phyloP scores from a whole-genome alignment of 2,888 invertebrate species.

The Ophion ellenae region DNA sequence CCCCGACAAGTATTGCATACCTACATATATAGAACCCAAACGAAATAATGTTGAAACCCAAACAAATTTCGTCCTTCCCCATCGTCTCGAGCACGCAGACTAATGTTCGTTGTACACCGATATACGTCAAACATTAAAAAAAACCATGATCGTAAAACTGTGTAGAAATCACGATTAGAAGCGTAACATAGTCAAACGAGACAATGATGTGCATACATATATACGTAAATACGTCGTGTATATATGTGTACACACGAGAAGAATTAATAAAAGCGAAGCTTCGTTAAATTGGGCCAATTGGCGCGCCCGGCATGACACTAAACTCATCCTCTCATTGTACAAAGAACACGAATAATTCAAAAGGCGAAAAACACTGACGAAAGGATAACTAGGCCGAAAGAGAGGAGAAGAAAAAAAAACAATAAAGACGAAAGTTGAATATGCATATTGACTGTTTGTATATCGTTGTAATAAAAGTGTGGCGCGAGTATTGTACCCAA shows the following conservation, averaged over 20 bases:
- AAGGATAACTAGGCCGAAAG: slow-evolving; percentile 25
- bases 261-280: slow-evolving; percentile 46
- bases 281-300: slow-evolving; percentile 65
- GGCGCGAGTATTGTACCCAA: slow-evolving; percentile 72
- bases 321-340: slow-evolving; percentile 54
- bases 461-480: slow-evolving; percentile 76
- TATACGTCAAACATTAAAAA: slow-evolving; percentile 8
- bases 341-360: slow-evolving; percentile 23
- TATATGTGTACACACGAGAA: slow-evolving; percentile 1
- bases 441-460: slow-evolving; percentile 77
- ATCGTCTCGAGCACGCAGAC: slow-evolving; percentile 58
- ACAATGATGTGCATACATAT: not conserved
- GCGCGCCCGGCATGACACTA: slow-evolving; percentile 41
- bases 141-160: slow-evolving; percentile 25
- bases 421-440: slow-evolving; percentile 20
- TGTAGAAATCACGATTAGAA: slow-evolving; percentile 43
- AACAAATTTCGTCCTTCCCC: slow-evolving; percentile 54
- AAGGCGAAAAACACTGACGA: slow-evolving; percentile 36
- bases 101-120: slow-evolving; percentile 53
- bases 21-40: not conserved
- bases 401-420: slow-evolving; percentile 33
- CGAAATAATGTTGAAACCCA: not conserved
- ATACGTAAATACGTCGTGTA: not conserved
- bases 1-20: not conserved
- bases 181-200: slow-evolving; percentile 43